Percentiles rank a stretch among this genome's conserved stretches.
phyloP scores from a whole-genome alignment of 2,888 invertebrate genomes.

The Ophion ventricosus region DNA sequence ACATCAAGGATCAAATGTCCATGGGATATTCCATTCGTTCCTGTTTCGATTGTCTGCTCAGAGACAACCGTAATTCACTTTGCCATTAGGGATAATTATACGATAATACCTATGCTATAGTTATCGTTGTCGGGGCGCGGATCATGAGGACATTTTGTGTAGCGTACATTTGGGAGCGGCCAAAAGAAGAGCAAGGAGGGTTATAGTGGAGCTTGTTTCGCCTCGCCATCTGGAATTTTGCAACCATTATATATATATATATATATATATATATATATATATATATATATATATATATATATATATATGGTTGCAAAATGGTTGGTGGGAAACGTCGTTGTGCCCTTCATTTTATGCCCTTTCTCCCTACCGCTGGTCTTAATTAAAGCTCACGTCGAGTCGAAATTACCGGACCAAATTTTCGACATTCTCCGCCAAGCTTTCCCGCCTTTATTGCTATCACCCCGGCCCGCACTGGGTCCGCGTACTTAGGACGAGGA shows the following conservation, averaged over 20 bases:
- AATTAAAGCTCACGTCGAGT: slow-evolving; percentile 56
- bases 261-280: slow-evolving; percentile 1
- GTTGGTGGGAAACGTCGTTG: slow-evolving; percentile 25
- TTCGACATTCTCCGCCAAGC: slow-evolving; percentile 46
- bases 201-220: slow-evolving; percentile 17
- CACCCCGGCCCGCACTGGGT: slow-evolving; percentile 4
- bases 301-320: background rate
- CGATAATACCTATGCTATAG: background rate
- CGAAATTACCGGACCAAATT: slow-evolving; percentile 58
- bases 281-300: slow-evolving; percentile 8
- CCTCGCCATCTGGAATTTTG: slow-evolving; percentile 20
- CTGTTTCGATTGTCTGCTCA: no score
- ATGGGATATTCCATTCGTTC: no score
- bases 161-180: slow-evolving; percentile 10
- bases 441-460: slow-evolving; percentile 33
- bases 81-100: background rate
- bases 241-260: background rate
- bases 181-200: background rate
- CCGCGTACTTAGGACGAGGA: background rate
- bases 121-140: background rate
- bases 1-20: no score
- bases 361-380: slow-evolving; percentile 43
- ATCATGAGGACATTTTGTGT: background rate
- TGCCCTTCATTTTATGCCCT: slow-evolving; percentile 45
- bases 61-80: no score